Evolutionary conservation across 2,888 invertebrate species (phyloP).

Genomic region (Lepidocyrtoides sp.): DNA sequence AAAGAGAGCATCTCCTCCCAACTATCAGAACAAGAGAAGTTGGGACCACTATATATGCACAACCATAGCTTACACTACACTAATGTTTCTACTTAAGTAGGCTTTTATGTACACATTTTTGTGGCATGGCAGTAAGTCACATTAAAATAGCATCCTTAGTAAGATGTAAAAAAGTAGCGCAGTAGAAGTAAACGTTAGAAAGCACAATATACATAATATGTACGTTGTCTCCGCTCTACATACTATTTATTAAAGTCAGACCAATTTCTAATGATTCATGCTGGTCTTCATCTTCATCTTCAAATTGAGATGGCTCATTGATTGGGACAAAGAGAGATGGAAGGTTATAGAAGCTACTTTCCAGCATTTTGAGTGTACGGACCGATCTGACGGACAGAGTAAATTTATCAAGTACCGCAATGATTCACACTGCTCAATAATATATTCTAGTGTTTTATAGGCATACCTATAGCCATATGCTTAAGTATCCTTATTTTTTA

Average conservation of each 20-base stretch:
- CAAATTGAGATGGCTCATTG: no score
- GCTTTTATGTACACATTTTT: background rate
- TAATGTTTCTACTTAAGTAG: background rate
- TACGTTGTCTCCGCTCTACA: no score
- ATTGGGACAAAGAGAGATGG: no score
- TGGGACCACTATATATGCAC: background rate
- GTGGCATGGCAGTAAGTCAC: slow-evolving; percentile 11
- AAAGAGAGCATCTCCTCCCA: slow-evolving; percentile 28
- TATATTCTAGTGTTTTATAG: slow-evolving; percentile 11
- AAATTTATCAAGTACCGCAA: background rate
- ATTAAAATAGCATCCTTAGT: background rate
- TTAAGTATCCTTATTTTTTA: slow-evolving; percentile 36
- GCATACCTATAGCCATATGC: background rate
- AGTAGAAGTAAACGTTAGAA: no score
- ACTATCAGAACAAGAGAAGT: background rate
- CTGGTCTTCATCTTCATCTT: no score
- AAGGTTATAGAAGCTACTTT: no score
- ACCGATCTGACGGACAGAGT: no score
- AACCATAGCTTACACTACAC: background rate
- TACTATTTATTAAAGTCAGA: no score
- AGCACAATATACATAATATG: no score
- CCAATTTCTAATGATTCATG: no score
- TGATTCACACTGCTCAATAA: background rate
- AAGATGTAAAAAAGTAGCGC: background rate
- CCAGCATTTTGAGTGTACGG: no score